Percentiles rank a stretch among this genome's conserved stretches.
Conservation (phyloP, 2,797 vertebrate genomes). For the Cryptoblepharus egeriae region DNA sequence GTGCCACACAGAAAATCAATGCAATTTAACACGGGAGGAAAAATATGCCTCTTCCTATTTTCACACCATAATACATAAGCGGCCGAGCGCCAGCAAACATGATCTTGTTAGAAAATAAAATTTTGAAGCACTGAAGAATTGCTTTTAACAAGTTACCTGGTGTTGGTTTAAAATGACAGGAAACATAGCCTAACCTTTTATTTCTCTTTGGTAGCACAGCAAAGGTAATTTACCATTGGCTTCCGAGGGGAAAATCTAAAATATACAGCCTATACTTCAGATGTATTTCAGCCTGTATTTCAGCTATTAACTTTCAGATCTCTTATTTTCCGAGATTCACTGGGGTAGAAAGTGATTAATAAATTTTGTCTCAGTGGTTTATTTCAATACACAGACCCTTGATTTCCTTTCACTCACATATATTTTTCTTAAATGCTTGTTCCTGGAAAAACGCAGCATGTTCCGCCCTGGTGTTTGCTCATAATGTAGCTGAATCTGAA, state of each 20-base stretch:
- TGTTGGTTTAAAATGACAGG: slow-evolving; percentile 19
- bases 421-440: not conserved
- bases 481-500: no score
- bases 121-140: not conserved
- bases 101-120: slow-evolving; percentile 22
- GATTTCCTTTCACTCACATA: not conserved
- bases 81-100: not conserved
- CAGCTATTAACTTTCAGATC: not conserved
- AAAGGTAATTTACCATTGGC: not conserved
- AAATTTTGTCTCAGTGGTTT: not conserved
- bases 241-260: not conserved
- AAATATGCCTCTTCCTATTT: not conserved
- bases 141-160: not conserved
- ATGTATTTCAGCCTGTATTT: no score
- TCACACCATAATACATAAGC: slow-evolving; percentile 2
- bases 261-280: not conserved
- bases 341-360: not conserved
- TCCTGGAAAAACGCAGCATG: not conserved
- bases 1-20: not conserved
- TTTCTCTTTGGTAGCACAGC: not conserved
- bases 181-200: not conserved
- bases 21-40: not conserved
- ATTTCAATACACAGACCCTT: slow-evolving; percentile 5
- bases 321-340: not conserved
- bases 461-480: no score